phyloP scores from a whole-genome alignment of 2,113 vertebrate species.

The Lucifuga dentata region DNA sequence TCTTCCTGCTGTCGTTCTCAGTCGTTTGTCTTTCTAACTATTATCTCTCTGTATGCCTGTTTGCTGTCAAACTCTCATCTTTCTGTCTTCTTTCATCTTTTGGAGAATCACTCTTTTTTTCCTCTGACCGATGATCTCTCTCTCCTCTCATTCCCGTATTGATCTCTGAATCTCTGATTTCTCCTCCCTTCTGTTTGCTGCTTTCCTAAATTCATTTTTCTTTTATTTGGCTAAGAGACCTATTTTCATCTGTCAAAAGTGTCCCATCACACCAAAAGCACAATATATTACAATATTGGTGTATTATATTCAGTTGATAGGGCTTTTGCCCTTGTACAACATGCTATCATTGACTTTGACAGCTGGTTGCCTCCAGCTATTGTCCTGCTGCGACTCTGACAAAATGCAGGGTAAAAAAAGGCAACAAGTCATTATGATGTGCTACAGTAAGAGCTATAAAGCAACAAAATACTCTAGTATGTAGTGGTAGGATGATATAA shows the following conservation, averaged over 20 bases:
- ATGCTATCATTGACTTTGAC: slow-evolving; percentile 51
- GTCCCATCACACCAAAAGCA: slow-evolving; percentile 24
- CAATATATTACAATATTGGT: slow-evolving; percentile 21
- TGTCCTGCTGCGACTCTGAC: slow-evolving; percentile 44
- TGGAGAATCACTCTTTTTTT: slow-evolving; percentile 6
- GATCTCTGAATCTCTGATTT: slow-evolving; percentile 18
- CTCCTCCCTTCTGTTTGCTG: background rate
- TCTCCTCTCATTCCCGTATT: background rate
- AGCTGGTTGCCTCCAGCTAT: slow-evolving; percentile 59
- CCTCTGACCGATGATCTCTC: slow-evolving; percentile 20
- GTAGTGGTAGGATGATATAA: background rate
- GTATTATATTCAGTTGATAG: slow-evolving; percentile 23
- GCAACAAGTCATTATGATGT: background rate
- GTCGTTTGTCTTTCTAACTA: background rate
- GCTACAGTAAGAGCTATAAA: slow-evolving; percentile 10
- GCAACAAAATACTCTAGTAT: slow-evolving; percentile 14
- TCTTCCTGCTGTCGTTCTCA: background rate
- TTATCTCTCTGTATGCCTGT: slow-evolving; percentile 9
- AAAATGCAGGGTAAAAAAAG: slow-evolving; percentile 29
- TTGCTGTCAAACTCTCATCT: slow-evolving; percentile 5
- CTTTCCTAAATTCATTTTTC: slow-evolving; percentile 4
- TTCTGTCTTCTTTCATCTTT: slow-evolving; percentile 12
- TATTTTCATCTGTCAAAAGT: slow-evolving; percentile 22
- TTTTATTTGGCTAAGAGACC: background rate
- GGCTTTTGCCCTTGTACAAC: slow-evolving; percentile 16